phyloP scores from a whole-genome alignment of 2,797 vertebrate genomes.

The Smutsia gigantea region DNA sequence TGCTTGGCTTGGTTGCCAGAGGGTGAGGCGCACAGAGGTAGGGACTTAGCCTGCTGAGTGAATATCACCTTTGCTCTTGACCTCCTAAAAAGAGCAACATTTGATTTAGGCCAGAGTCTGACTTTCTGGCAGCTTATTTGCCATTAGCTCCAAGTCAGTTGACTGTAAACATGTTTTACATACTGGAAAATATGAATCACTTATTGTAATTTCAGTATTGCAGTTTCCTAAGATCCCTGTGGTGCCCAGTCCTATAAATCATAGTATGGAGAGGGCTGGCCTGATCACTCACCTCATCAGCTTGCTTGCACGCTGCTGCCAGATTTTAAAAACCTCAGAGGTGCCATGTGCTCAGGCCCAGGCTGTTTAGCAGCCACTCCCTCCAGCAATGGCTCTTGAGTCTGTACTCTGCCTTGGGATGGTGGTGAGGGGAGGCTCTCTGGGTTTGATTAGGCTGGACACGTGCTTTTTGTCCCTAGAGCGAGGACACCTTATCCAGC shows the following conservation, averaged over 20 bases:
- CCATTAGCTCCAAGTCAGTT: conserved; percentile 73
- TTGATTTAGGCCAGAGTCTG: conserved; percentile 75
- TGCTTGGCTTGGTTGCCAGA: not conserved
- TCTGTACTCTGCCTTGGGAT: not conserved
- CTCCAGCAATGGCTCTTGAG: not conserved
- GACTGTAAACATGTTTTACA: conserved; percentile 78
- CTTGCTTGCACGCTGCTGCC: conserved; percentile 58
- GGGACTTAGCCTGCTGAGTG: not conserved
- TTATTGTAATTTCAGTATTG: conserved; percentile 41
- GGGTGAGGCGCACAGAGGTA: not conserved
- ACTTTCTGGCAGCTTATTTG: conserved; percentile 71
- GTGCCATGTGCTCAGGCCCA: not conserved
- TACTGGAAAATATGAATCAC: conserved; percentile 75
- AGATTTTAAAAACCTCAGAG: conserved; percentile 56
- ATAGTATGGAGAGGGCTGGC: conserved; percentile 33
- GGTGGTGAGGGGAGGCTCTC: not conserved
- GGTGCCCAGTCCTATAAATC: conserved; percentile 75
- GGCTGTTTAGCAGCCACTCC: conserved; percentile 17
- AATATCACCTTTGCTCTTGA: not conserved
- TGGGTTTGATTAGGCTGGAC: not conserved
- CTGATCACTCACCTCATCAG: conserved; percentile 69
- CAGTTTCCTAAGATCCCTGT: conserved; percentile 68
- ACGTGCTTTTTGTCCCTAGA: not conserved
- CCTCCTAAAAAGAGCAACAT: conserved; percentile 26
- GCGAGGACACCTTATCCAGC: not conserved